Conservation (phyloP, 2,797 vertebrate species). For the Pangasius macronema region DNA sequence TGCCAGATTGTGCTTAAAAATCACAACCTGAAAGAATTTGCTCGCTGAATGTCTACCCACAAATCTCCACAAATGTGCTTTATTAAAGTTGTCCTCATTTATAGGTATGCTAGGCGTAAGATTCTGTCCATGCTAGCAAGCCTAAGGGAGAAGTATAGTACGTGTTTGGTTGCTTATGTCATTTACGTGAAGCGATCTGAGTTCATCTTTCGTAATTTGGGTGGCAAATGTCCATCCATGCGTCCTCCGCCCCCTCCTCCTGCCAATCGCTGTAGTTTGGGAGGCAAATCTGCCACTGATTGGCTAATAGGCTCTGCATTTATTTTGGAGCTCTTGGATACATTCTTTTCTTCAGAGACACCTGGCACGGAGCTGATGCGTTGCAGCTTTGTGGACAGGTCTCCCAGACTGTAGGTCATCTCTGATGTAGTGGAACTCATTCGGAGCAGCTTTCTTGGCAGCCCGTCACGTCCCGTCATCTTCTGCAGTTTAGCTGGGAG, state of each 20-base stretch:
- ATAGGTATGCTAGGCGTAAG: conserved; percentile 72
- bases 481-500: conserved; percentile 96
- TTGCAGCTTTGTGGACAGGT: conserved; percentile 97
- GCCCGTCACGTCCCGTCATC: conserved; percentile 92
- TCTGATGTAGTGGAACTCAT: conserved; percentile 99
- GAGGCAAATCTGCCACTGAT: conserved; percentile 96
- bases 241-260: conserved; percentile 82
- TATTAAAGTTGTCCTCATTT: conserved; percentile 68
- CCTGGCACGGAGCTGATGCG: conserved; percentile 98
- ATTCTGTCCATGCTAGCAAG: conserved; percentile 61
- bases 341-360: conserved; percentile 92
- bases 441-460: conserved; percentile 93
- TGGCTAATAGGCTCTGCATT: conserved; percentile 92
- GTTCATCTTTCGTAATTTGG: conserved; percentile 99
- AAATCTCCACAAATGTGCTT: conserved; percentile 74
- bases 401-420: conserved; percentile 97
- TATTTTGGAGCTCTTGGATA: conserved; percentile 86
- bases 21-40: conserved; percentile 75
- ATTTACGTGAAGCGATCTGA: conserved; percentile 96
- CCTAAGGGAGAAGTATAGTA: conserved; percentile 44
- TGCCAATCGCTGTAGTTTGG: conserved; percentile 94
- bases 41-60: conserved; percentile 73
- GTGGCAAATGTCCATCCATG: conserved; percentile 95
- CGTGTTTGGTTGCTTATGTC: conserved; percentile 33
- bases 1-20: conserved; percentile 84